phyloP scores from a whole-genome alignment of 2,797 vertebrate species.

The Ispidina lecontei region DNA sequence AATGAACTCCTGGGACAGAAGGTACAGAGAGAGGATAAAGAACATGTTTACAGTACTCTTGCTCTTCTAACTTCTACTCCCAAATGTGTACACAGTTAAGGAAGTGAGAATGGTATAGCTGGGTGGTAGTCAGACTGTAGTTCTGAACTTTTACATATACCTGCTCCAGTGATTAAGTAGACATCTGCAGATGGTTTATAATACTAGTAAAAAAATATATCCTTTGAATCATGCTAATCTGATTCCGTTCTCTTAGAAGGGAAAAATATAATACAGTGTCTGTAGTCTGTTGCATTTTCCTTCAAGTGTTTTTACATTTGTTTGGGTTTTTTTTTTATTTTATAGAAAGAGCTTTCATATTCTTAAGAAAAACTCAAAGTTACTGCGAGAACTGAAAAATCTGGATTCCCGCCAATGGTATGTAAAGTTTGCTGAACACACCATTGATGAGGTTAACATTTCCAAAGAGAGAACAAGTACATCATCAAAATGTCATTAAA shows the following conservation, averaged over 20 bases:
- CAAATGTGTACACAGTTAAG: rapidly evolving
- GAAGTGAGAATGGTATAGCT: rapidly evolving
- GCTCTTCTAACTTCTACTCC: neutral
- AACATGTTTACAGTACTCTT: rapidly evolving
- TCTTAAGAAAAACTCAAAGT: conserved; percentile 98
- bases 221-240: rapidly evolving
- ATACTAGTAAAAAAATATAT: neutral
- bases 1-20: conserved; percentile 99
- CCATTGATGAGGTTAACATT: neutral
- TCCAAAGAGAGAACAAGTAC: neutral
- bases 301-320: neutral
- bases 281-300: neutral
- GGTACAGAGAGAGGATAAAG: conserved; percentile 77
- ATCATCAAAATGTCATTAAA: neutral
- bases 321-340: neutral
- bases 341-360: conserved; percentile 96
- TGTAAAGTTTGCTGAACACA: conserved; percentile 10
- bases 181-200: neutral
- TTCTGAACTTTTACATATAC: neutral
- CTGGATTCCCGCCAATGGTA: conserved; percentile 98
- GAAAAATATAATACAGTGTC: neutral
- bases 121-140: neutral
- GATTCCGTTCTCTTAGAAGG: neutral
- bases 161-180: neutral
- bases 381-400: conserved; percentile 96